Evolutionary conservation across 2,888 invertebrate species (phyloP).

Genomic region (Microctonus hyperodae): DNA sequence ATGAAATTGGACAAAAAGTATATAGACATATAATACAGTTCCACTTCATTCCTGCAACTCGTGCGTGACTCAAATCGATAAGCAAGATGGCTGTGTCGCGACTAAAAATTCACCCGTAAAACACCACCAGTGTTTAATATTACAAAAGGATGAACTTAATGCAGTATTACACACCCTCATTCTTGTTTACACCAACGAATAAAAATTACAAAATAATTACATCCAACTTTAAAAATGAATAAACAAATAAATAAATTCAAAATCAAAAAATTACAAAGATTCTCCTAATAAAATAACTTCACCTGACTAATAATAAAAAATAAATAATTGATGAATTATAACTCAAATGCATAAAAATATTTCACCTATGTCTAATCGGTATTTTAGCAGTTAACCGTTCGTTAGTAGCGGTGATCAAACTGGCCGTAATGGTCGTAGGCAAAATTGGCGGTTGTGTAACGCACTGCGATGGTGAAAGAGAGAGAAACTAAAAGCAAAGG

Average conservation of each 20-base stretch:
- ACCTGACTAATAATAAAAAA: neutral
- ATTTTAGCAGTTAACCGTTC: slow-evolving; percentile 50
- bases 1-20: neutral
- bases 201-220: neutral
- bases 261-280: no score
- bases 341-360: neutral
- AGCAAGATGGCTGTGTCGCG: slow-evolving; percentile 50
- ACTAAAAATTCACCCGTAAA: slow-evolving; percentile 46
- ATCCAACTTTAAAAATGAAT: neutral
- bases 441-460: slow-evolving; percentile 34
- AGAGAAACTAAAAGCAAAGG: slow-evolving; percentile 9
- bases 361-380: neutral
- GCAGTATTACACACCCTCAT: neutral
- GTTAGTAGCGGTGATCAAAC: slow-evolving; percentile 54
- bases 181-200: slow-evolving; percentile 40
- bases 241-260: no score
- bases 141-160: slow-evolving; percentile 47
- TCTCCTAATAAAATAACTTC: no score
- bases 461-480: neutral
- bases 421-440: slow-evolving; percentile 45
- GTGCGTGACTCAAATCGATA: slow-evolving; percentile 51
- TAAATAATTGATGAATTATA: neutral
- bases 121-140: slow-evolving; percentile 54
- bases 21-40: neutral
- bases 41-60: slow-evolving; percentile 43